A percentile compares a stretch with the other conserved stretches of the same genome.
Evolutionary conservation across 2,113 vertebrate genomes (phyloP).

Genomic region (Talpa occidentalis): DNA sequence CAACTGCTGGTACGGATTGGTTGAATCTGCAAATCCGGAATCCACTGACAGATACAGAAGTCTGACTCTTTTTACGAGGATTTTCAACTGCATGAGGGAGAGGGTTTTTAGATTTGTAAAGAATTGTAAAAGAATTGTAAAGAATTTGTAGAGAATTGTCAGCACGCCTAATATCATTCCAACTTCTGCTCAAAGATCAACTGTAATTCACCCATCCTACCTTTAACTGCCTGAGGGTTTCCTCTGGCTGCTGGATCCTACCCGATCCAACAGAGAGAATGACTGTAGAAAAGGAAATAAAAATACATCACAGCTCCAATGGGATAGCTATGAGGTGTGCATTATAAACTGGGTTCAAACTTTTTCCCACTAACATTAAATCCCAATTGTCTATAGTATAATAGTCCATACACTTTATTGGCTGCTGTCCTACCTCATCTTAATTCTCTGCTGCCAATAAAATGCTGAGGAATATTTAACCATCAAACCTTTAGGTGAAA

Average conservation of each 20-base stretch:
- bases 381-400: not conserved
- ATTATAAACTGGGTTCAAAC: not conserved
- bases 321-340: not conserved
- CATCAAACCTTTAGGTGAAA: not conserved
- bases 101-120: too few relatives aligned
- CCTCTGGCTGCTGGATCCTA: not conserved
- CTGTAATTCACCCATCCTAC: not conserved
- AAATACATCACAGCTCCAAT: not conserved
- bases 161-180: not conserved
- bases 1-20: too few relatives aligned
- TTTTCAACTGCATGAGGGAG: not conserved
- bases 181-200: not conserved
- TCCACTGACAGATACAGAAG: not conserved
- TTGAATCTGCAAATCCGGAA: too few relatives aligned
- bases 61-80: not conserved
- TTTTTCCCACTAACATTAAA: not conserved
- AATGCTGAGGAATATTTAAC: conserved; percentile 7
- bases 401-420: not conserved
- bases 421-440: not conserved
- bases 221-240: not conserved
- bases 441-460: not conserved
- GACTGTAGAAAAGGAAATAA: not conserved
- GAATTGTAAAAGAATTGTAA: too few relatives aligned
- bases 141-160: too few relatives aligned
- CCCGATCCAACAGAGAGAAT: not conserved